These are phyloP conservation scores for Carassius auratus DNA, from an alignment of 2,113 vertebrate genomes.

Conservation along the genomic window DNA sequence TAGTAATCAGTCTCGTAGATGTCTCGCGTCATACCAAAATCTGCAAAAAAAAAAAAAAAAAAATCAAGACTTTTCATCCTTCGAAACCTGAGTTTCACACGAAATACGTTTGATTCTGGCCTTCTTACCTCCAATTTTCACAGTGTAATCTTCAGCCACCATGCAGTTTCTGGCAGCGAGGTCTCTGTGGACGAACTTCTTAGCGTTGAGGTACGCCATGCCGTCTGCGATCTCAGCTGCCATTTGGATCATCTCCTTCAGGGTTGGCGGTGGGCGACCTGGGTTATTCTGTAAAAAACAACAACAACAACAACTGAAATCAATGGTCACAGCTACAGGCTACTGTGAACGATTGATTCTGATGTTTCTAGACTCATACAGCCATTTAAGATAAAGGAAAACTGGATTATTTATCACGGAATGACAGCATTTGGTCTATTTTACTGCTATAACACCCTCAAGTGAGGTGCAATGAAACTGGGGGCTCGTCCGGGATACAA, in stretches of 20 bases:
- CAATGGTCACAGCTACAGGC: neutral
- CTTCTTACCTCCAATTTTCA: constrained; percentile 92
- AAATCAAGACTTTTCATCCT: neutral
- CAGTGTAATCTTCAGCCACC: constrained; percentile 95
- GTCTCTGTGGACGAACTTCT: constrained; percentile 98
- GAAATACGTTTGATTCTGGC: neutral
- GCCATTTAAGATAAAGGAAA: neutral
- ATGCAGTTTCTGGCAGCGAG: constrained; percentile 97
- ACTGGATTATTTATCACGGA: neutral
- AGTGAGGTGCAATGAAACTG: neutral
- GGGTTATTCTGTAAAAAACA: constrained; percentile 84
- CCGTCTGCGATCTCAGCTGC: constrained; percentile 94
- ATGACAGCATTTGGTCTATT: neutral
- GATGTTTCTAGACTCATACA: neutral
- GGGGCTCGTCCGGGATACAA: neutral
- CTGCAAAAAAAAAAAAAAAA: constrained; percentile 66
- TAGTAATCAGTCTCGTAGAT: constrained; percentile 99
- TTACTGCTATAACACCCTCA: neutral
- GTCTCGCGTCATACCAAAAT: constrained; percentile 98
- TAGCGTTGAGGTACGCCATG: constrained; percentile 98
- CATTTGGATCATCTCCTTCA: constrained; percentile 97
- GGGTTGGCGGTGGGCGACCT: constrained; percentile 82
- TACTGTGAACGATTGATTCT: neutral
- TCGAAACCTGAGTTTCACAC: neutral
- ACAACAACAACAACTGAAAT: neutral